These are phyloP conservation scores for Zaprionus kolodkinae DNA, from an alignment of 1,140 invertebrate species.

Conservation along the genomic window DNA sequence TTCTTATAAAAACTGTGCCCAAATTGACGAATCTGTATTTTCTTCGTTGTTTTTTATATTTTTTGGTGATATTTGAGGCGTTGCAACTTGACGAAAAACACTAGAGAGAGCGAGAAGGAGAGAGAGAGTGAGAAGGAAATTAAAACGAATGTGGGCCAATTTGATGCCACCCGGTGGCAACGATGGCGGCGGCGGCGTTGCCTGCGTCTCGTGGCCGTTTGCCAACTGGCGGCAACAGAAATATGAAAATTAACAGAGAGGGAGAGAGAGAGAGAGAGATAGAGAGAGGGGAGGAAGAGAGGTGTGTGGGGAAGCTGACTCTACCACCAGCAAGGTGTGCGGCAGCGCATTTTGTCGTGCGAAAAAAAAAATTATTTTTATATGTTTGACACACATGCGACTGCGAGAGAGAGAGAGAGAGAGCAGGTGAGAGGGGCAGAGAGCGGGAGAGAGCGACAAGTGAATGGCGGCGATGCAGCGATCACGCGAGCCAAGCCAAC, in stretches of 20 bases:
- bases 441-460: neutral
- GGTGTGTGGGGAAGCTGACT: too few species aligned
- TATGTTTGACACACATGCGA: conserved; percentile 58
- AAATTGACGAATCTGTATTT: conserved; percentile 6
- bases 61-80: neutral
- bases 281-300: neutral
- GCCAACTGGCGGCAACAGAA: conserved; percentile 53
- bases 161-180: conserved; percentile 70
- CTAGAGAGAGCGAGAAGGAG: neutral
- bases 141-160: conserved; percentile 69
- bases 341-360: conserved; percentile 54
- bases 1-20: conserved; percentile 3
- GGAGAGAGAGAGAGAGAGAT: neutral
- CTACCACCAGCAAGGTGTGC: conserved; percentile 53
- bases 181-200: neutral
- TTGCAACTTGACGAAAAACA: neutral
- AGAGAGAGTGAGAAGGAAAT: conserved; percentile 28
- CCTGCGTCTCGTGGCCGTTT: conserved; percentile 57
- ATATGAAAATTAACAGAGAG: conserved; percentile 59
- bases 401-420: neutral
- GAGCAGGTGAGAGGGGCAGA: too few species aligned
- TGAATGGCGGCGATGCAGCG: conserved; percentile 25
- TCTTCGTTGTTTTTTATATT: neutral
- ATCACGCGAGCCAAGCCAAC: conserved; percentile 12
- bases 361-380: conserved; percentile 56